Conservation (phyloP, 2,888 invertebrate species). For the Hermaeophaga mercurialis region DNA sequence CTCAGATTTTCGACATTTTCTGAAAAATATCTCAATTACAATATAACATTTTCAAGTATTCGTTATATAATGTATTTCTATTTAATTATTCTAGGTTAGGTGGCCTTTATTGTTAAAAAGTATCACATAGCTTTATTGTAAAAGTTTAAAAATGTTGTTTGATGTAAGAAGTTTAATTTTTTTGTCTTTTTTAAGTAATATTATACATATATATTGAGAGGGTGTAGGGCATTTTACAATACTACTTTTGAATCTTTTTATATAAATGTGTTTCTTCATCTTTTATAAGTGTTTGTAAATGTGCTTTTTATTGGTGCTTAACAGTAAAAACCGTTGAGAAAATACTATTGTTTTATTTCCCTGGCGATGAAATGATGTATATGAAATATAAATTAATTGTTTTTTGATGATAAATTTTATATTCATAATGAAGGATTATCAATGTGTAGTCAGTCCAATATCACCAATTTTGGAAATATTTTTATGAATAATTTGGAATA, state of each 20-base stretch:
- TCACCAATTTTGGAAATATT: too few species aligned
- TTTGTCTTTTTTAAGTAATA: constrained; percentile 22
- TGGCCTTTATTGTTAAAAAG: constrained; percentile 45
- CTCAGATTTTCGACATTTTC: constrained; percentile 31
- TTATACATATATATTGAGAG: constrained; percentile 35
- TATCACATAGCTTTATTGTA: constrained; percentile 38
- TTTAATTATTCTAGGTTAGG: constrained; percentile 42
- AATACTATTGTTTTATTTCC: constrained; percentile 31
- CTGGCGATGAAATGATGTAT: too few species aligned
- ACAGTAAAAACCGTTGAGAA: constrained; percentile 41
- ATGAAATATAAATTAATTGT: too few species aligned
- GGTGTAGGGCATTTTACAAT: constrained; percentile 43
- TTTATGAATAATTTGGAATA: too few species aligned
- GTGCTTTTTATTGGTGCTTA: constrained; percentile 49
- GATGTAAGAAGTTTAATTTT: constrained; percentile 32
- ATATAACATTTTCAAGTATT: constrained; percentile 13
- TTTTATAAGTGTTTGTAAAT: constrained; percentile 48
- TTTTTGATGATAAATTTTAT: too few species aligned
- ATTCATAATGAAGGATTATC: too few species aligned
- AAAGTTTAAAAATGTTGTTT: constrained; percentile 35
- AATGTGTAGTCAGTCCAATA: too few species aligned
- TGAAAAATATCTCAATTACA: constrained; percentile 23
- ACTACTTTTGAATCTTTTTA: constrained; percentile 38
- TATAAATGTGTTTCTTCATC: constrained; percentile 37
- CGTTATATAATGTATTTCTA: constrained; percentile 20